phyloP scores from a whole-genome alignment of 2,888 invertebrate genomes.

The Melanophora roralis region DNA sequence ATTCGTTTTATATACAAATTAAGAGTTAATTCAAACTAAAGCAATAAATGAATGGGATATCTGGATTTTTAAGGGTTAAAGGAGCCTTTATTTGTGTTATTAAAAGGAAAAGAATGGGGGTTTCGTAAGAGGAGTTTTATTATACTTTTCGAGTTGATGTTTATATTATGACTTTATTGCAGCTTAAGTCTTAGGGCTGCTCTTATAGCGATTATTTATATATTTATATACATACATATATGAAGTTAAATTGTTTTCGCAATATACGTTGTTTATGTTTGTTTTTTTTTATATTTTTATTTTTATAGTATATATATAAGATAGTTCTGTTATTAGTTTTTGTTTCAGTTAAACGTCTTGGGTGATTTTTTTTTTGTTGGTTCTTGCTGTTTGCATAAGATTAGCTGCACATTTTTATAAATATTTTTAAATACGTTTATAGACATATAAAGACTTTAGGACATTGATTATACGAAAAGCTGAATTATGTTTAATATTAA shows the following conservation, averaged over 20 bases:
- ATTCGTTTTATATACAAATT: conserved; percentile 62
- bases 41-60: conserved; percentile 33
- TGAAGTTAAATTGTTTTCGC: not conserved
- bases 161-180: not conserved
- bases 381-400: conserved; percentile 44
- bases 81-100: not conserved
- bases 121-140: conserved; percentile 32
- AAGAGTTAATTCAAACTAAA: conserved; percentile 24
- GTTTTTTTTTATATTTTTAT: not conserved
- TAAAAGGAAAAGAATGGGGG: not conserved
- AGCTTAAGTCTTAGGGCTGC: conserved; percentile 43
- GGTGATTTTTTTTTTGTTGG: conserved; percentile 51
- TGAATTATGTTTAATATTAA: conserved; percentile 33
- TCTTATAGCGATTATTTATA: conserved; percentile 31
- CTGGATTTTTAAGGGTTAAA: conserved; percentile 8
- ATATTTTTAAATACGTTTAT: conserved; percentile 44
- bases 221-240: not conserved
- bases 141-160: conserved; percentile 25
- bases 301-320: conserved; percentile 17
- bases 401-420: conserved; percentile 65
- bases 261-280: not conserved
- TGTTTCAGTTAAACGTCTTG: conserved; percentile 47
- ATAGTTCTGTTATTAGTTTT: conserved; percentile 35
- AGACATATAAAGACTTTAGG: conserved; percentile 36
- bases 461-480: conserved; percentile 46